Conservation (phyloP, 2,888 invertebrate species). For the Silvanus unidentatus region DNA sequence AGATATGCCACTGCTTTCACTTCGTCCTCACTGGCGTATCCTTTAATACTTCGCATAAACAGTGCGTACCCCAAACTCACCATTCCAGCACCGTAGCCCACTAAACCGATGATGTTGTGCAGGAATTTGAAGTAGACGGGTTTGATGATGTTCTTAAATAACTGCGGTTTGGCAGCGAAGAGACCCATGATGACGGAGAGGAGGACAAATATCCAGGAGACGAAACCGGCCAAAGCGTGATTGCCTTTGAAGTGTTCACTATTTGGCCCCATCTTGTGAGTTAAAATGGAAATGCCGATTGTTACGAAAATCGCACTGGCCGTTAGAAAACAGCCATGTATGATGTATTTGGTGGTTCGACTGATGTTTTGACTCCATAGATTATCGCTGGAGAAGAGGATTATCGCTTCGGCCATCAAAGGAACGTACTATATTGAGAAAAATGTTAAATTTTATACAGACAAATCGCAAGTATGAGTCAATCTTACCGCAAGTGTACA, state of each 20-base stretch:
- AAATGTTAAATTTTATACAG: conserved; percentile 9
- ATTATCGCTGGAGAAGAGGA: conserved; percentile 30
- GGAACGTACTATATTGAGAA: conserved; percentile 27
- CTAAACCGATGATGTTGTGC: conserved; percentile 26
- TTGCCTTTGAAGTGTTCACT: conserved; percentile 23
- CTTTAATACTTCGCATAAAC: too few relatives aligned
- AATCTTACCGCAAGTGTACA: conserved; percentile 33
- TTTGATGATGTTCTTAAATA: conserved; percentile 15
- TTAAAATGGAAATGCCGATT: conserved; percentile 27
- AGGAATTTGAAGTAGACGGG: conserved; percentile 25
- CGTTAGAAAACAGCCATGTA: conserved; percentile 27
- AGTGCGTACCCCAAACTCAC: conserved; percentile 20
- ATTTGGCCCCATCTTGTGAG: conserved; percentile 11
- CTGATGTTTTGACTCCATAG: conserved; percentile 26
- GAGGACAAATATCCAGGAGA: conserved; percentile 26
- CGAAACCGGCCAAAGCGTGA: conserved; percentile 28
- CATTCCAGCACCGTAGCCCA: conserved; percentile 24
- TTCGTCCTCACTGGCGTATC: too few relatives aligned
- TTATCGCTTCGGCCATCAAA: conserved; percentile 32
- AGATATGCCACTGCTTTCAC: too few relatives aligned
- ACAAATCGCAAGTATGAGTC: not conserved
- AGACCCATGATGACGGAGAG: conserved; percentile 23
- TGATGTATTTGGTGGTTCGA: conserved; percentile 25
- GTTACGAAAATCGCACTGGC: conserved; percentile 23
- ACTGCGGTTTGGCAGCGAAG: conserved; percentile 18